phyloP scores from a whole-genome alignment of 92 coral and sea anemone genomes.

The Galaxea fascicularis region DNA sequence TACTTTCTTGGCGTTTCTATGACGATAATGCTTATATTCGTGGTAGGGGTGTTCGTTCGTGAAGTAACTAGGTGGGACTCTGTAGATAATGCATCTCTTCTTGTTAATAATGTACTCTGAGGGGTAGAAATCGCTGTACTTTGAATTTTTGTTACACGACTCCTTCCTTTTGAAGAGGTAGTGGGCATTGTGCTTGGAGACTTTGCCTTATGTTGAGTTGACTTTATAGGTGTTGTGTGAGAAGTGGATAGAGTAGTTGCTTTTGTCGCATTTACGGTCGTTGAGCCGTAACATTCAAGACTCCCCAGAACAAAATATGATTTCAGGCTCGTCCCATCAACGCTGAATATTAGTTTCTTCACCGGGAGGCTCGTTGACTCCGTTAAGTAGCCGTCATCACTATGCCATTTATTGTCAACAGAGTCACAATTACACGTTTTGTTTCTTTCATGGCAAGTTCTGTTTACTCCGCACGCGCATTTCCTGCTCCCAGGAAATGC shows the following conservation, averaged over 20 bases:
- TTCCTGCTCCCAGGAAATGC: conserved; percentile 81
- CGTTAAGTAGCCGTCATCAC: conserved; percentile 76
- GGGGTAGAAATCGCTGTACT: not conserved
- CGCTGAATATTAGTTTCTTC: conserved; percentile 73
- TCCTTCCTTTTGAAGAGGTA: not conserved
- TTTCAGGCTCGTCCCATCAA: conserved; percentile 58
- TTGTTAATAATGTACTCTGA: conserved; percentile 8
- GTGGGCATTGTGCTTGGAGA: conserved; percentile 24
- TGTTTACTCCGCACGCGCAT: conserved; percentile 82
- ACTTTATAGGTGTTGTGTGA: not conserved
- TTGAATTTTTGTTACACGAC: not conserved
- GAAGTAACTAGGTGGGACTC: not conserved
- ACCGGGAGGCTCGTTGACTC: conserved; percentile 75
- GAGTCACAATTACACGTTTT: conserved; percentile 83
- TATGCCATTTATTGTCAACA: conserved; percentile 69
- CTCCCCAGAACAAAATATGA: conserved; percentile 76
- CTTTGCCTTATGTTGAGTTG: conserved; percentile 17
- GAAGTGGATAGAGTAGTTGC: conserved; percentile 24
- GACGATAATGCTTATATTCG: conserved; percentile 59
- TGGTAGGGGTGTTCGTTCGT: conserved; percentile 19
- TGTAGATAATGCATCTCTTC: not conserved
- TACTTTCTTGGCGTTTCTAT: conserved; percentile 78
- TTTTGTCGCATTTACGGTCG: conserved; percentile 36
- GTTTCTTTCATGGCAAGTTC: conserved; percentile 70
- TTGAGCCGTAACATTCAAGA: conserved; percentile 84